phyloP scores from a whole-genome alignment of 2,113 vertebrate species.

The Dasyornis broadbenti region DNA sequence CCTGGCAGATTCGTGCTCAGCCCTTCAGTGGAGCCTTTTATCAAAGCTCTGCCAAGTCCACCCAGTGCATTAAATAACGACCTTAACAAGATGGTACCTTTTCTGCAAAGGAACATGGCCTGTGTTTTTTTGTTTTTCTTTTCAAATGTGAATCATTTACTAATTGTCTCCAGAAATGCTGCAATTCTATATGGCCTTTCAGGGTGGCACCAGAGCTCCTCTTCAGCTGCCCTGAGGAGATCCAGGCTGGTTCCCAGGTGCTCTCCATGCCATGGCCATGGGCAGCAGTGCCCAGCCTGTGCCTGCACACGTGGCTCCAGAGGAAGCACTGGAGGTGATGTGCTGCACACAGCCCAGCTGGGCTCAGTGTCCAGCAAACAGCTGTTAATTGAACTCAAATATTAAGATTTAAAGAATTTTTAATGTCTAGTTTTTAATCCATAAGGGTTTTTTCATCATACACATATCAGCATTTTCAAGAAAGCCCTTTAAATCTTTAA shows the following conservation, averaged over 20 bases:
- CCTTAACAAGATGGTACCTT: background rate
- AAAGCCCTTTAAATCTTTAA: background rate
- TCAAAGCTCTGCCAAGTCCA: background rate
- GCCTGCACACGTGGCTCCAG: background rate
- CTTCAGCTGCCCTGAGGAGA: background rate
- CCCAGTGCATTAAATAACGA: background rate
- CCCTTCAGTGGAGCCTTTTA: background rate
- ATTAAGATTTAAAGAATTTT: background rate
- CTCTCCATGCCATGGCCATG: rapidly evolving
- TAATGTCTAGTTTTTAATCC: background rate
- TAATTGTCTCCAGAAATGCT: background rate
- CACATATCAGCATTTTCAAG: background rate
- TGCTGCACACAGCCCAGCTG: background rate
- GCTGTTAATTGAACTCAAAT: background rate
- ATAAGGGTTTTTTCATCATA: background rate
- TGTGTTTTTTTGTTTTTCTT: background rate
- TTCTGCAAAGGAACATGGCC: background rate
- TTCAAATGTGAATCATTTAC: background rate
- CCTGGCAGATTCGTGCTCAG: background rate
- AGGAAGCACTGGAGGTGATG: background rate
- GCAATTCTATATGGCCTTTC: background rate
- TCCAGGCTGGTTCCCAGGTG: background rate
- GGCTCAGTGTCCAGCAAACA: background rate
- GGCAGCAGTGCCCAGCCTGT: background rate
- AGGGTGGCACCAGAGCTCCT: background rate